Evolutionary conservation across 2,113 vertebrate genomes (phyloP).

Genomic region (Rhinopomastus cyanomelas): DNA sequence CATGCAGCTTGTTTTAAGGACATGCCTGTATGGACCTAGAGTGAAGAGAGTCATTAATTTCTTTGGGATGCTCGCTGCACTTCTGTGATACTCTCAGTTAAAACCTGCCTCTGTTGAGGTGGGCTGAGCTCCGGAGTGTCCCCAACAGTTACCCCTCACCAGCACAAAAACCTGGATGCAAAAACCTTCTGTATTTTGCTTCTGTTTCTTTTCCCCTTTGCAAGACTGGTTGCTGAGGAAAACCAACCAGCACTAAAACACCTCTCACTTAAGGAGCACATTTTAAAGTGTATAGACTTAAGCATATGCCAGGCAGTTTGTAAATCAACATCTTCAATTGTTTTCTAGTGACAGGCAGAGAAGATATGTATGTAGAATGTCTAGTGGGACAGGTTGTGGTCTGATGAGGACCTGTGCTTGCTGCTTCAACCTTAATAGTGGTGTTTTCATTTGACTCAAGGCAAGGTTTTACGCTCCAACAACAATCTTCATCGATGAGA

Average conservation of each 20-base stretch:
- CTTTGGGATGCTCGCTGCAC: neutral
- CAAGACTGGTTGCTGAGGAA: neutral
- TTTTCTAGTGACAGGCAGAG: neutral
- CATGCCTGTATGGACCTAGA: neutral
- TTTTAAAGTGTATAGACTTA: neutral
- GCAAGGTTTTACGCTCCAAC: constrained; percentile 83
- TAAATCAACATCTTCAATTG: neutral
- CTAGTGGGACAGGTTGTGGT: neutral
- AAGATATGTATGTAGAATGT: neutral
- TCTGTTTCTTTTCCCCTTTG: neutral
- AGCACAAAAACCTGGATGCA: neutral
- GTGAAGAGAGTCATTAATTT: neutral
- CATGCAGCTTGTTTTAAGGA: neutral
- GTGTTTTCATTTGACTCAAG: constrained; percentile 67
- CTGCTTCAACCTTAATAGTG: neutral
- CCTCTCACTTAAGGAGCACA: neutral
- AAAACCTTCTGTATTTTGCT: neutral
- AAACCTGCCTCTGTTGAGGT: neutral
- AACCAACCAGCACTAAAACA: neutral
- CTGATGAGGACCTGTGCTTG: neutral
- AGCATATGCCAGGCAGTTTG: neutral
- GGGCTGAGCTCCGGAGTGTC: neutral
- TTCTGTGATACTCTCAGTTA: neutral
- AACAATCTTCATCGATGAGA: constrained; percentile 85
- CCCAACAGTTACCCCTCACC: neutral